phyloP scores from a whole-genome alignment of 1,140 invertebrate genomes.

The Idris sp. region DNA sequence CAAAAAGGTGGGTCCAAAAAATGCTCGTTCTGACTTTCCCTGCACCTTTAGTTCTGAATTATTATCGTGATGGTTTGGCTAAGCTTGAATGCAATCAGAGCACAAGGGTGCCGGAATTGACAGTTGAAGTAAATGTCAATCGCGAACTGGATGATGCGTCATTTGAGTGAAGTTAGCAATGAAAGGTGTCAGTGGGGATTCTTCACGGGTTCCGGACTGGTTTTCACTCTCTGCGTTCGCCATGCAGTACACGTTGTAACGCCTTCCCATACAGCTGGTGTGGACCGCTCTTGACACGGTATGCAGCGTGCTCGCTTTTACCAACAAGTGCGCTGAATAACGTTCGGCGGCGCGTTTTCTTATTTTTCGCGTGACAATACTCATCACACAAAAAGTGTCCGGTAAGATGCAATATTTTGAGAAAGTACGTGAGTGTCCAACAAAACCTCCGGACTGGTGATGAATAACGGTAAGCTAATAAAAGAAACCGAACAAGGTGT shows the following conservation, averaged over 20 bases:
- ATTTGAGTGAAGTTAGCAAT: slow-evolving; percentile 67
- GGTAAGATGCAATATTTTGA: slow-evolving; percentile 51
- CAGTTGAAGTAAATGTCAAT: slow-evolving; percentile 40
- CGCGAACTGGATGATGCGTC: slow-evolving; percentile 27
- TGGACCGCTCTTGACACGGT: slow-evolving; percentile 26
- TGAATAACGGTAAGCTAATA: slow-evolving; percentile 52
- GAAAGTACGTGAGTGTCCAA: slow-evolving; percentile 49
- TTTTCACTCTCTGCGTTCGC: slow-evolving; percentile 72
- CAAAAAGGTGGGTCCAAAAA: no score
- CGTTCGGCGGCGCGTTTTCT: slow-evolving; percentile 6
- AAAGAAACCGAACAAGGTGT: background rate
- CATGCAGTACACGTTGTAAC: slow-evolving; percentile 59
- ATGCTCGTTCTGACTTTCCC: no score
- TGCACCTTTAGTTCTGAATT: no score
- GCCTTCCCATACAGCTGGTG: slow-evolving; percentile 56
- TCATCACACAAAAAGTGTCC: slow-evolving; percentile 4
- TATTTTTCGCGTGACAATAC: slow-evolving; percentile 13
- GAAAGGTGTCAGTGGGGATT: slow-evolving; percentile 68
- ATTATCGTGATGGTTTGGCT: no score
- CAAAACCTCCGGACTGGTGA: slow-evolving; percentile 62
- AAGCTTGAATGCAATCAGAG: background rate
- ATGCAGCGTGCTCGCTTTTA: slow-evolving; percentile 46
- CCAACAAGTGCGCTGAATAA: slow-evolving; percentile 21
- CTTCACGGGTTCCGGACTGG: slow-evolving; percentile 54
- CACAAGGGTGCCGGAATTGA: slow-evolving; percentile 11